A percentile compares a stretch with the other conserved stretches of the same genome.
Conservation (phyloP, 2,888 invertebrate genomes). For the Steromphala cineraria region DNA sequence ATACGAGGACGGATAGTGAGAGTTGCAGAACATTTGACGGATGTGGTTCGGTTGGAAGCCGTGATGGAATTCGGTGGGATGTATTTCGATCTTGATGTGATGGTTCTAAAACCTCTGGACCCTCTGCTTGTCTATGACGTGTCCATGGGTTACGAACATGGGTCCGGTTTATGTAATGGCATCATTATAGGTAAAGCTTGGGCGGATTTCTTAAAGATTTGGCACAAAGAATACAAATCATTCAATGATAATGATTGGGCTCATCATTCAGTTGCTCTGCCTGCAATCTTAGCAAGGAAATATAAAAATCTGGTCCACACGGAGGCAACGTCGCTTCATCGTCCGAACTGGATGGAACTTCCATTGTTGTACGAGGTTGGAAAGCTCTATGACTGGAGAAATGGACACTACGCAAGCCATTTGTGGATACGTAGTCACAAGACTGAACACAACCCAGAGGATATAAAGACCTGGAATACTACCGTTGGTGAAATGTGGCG, state of each 20-base stretch:
- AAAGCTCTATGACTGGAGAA: conserved; percentile 5
- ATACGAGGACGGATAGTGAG: background rate
- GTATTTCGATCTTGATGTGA: conserved; percentile 5
- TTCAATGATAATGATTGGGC: conserved; percentile 1
- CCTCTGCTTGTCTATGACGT: background rate
- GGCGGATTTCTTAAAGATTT: conserved; percentile 18
- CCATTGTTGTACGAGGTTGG: background rate
- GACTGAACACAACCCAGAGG: background rate
- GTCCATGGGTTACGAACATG: background rate
- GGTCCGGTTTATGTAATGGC: background rate
- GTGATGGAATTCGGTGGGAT: conserved; percentile 16
- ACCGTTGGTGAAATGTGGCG: conserved; percentile 8
- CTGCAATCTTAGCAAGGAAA: background rate
- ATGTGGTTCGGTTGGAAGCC: background rate
- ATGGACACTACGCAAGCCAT: background rate
- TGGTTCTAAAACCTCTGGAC: background rate
- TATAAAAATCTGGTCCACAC: conserved; percentile 3
- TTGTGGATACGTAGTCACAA: conserved; percentile 3
- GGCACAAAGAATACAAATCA: conserved; percentile 16
- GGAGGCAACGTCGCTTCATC: background rate
- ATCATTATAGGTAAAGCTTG: conserved; percentile 14
- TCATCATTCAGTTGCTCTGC: background rate
- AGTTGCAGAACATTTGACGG: background rate
- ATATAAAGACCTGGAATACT: conserved; percentile 19
- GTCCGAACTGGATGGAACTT: conserved; percentile 9